These are phyloP conservation scores for Etheostoma perlongum DNA, from an alignment of 2,797 vertebrate species.

Conservation along the genomic window DNA sequence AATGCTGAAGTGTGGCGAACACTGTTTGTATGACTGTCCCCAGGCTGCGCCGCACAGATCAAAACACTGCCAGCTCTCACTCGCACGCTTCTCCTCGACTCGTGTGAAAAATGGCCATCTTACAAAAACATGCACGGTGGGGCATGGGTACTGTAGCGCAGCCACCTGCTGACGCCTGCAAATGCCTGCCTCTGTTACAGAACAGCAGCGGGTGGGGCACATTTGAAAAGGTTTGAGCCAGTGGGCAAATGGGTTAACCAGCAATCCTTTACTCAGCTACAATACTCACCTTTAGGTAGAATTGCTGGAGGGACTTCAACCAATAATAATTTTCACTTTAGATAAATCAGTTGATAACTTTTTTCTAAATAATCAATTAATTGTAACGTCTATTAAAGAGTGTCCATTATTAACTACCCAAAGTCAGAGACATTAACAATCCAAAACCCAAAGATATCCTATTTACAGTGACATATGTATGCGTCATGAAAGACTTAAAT, in stretches of 20 bases:
- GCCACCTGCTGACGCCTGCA: conserved; percentile 44
- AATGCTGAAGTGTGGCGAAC: conserved; percentile 40
- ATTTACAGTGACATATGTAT: background rate
- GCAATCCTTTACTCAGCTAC: conserved; percentile 25
- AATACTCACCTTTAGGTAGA: background rate
- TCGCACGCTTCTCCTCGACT: conserved; percentile 16
- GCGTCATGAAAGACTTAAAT: background rate
- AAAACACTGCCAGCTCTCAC: conserved; percentile 31
- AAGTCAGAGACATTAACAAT: background rate
- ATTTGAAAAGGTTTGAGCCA: conserved; percentile 44
- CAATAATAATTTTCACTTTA: background rate
- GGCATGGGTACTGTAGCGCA: conserved; percentile 22
- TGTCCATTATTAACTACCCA: background rate
- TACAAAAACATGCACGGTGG: conserved; percentile 54
- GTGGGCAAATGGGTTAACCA: conserved; percentile 52
- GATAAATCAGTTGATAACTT: background rate
- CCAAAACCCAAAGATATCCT: no score
- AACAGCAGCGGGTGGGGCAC: conserved; percentile 41
- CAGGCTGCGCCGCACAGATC: conserved; percentile 24
- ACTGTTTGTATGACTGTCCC: conserved; percentile 39
- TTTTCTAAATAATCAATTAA: no score
- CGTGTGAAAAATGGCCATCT: conserved; percentile 54
- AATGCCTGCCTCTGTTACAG: conserved; percentile 36
- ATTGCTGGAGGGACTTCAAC: background rate
- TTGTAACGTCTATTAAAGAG: no score